Evolutionary conservation across 2,797 vertebrate genomes (phyloP), one percentile per base, ranked within the genome.

Genomic region (Danio kyathit): DNA sequence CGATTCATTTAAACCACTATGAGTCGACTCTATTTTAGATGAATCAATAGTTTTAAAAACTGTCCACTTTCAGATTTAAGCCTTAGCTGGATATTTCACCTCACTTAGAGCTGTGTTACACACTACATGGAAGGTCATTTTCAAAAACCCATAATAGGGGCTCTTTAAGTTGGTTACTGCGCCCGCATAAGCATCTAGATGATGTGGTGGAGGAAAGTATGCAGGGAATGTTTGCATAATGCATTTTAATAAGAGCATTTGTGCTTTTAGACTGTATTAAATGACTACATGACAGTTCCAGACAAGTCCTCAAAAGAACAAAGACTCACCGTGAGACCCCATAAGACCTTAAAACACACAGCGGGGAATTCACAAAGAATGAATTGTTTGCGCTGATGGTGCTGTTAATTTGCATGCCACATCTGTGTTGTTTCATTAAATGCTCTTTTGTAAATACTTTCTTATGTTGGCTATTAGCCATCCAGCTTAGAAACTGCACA

Each of bases 401-500:
- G 21, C 40, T 52, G n/a, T 64, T 64, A 9, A 75, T 75, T 40
- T 75, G 73, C 46, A 75, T 64, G 16, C 16, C 11, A 61, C 14
- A 14, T 52, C 29, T 61, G 69, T 43, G 48, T 63, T 63, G 21
- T 51, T 52, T 75, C 49, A 41, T 49, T 52, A 52, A 70, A 70
- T 70, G 10, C 49, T 52, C 38, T 12, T 71, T 10, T 71, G 49
- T 54, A 38, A 41, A 41, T 19, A 6, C n/a, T 54, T 13, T 71
- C 67, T 71, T 5, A 54, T 71, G 49, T 10, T 41, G 17, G 49
- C 5, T 9, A 17, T 54, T 41, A 54, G 7, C 9, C 29, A n/a
- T 29, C 29, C 29, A 29, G 29, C 29, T 29, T 29, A 54, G 19
- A 46, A 69, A 51, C 67, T 17, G 49, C 29, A 1, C 49, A 17